Evolutionary conservation across 1,140 invertebrate species (phyloP), one percentile per base, ranked within the genome.

Genomic region (Tetramorium simillimum): DNA sequence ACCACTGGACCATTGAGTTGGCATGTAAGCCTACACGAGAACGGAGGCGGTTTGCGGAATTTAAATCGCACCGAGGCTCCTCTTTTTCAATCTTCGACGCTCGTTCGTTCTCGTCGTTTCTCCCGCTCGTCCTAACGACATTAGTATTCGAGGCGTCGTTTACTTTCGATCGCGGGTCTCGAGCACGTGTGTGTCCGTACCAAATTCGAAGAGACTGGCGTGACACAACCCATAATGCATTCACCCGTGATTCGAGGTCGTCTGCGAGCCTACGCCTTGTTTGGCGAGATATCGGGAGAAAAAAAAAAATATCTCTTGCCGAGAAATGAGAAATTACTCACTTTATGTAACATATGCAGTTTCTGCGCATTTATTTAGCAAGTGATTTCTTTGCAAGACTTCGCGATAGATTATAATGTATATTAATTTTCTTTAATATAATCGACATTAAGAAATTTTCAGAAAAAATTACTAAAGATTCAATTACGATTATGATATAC

Each of bases 81-180:
- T 84, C 62, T 81, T 40, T 81, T 46, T 56, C 51, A 46, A 43
- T 81, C 69, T 82, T 67, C 28, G 28, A 18, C 37, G 62, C 53
- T 60, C 33, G 72, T 10, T 53, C 9, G 58, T 77, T 56, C 77
- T 56, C 37, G 58, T 65, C 51, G 63, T 77, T 82, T 75, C 82
- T 76, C 75, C 53, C 33, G 76, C 58, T 75, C 85, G 76, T 91
- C 69, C 75, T 91, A 88, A 88, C 86, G 85, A 88, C 85, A 86
- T 95, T 94, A 88, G 91, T 94, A 95, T 95, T 94, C 94, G 80
- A 78, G 77, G 72, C 92, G 69, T 85, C 73, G 91, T 90, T 90
- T 86, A 93, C 93, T 94, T 95, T 95, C 94, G 93, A 95, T 94
- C 92, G 92, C 89, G 92, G 33, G 77, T 86, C 65, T 67, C 75